Evolutionary conservation across 2,888 invertebrate species (phyloP), one percentile per base, ranked within the genome.

Genomic region (Antheraea assamensis): DNA sequence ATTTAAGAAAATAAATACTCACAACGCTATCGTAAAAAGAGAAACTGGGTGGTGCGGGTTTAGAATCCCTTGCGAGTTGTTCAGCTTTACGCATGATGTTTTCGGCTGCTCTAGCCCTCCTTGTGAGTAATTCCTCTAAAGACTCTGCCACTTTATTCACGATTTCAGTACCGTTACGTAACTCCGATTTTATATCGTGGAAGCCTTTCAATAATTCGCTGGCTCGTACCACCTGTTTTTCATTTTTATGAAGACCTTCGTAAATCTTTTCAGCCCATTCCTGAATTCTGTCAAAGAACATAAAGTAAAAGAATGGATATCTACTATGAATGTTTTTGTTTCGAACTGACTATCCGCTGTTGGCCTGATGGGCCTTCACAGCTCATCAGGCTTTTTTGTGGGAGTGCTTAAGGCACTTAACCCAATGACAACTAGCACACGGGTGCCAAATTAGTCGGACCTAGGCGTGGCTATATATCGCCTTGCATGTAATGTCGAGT

Each of bases 81-180:
- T 94, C 93, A 3, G 92, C 93, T 75, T 85, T 87, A 8, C 85
- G 81, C 90, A 91, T 90, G 55, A 94, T 93, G 3, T 87, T 85
- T 71, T 90, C 90, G 0, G 92, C 94, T 0, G 91, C 92, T 47
- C 80, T 83, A 8, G 86, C 84, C 19, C 94, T 81, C 61, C 83
- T 85, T 35, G 78, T 75, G 30, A 94, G 80, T 71, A 94, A 78
- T 5, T 89, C 88, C 49, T 90, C 88, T 7, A 94, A 76, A 0
- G 83, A 82, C 1, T 76, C 77, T 0, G 92, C 90, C 78, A 91
- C 87, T 72, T 88, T 88, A n/a, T 87, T 85, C 3, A 91, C 92
- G 13, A 94, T 91, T 3, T 85, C 85, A 0, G 89, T 79, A 0
- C 94, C 94, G 72, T 92, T 88, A 2, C 94, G 86, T 2, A 79